Percentiles rank a stretch among this genome's conserved stretches.
These are phyloP conservation scores for Choristoneura fumiferana DNA, from an alignment of 1,140 invertebrate species.

Conservation along the genomic window DNA sequence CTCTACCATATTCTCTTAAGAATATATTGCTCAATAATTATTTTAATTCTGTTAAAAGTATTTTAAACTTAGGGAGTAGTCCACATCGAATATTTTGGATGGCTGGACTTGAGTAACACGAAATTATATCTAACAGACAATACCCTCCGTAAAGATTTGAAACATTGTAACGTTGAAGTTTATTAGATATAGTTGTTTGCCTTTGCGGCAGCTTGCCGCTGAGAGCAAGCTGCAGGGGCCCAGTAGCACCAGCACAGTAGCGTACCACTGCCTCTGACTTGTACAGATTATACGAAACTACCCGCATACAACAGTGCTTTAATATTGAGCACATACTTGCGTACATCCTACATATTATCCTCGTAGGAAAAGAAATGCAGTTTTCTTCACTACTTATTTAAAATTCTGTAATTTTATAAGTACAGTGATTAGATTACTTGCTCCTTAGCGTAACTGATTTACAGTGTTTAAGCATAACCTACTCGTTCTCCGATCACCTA, in stretches of 20 bases:
- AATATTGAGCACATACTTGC: too few relatives aligned
- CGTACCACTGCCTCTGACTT: slow-evolving; percentile 38
- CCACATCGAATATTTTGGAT: slow-evolving; percentile 57
- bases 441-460: too few relatives aligned
- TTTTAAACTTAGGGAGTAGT: slow-evolving; percentile 68
- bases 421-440: too few relatives aligned
- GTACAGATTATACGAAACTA: background rate
- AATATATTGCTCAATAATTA: slow-evolving; percentile 76
- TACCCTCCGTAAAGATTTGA: slow-evolving; percentile 74
- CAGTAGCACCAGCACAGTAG: slow-evolving; percentile 49
- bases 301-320: background rate
- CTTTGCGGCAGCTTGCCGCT: slow-evolving; percentile 59
- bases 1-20: slow-evolving; percentile 75
- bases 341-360: too few relatives aligned
- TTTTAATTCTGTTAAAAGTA: slow-evolving; percentile 72
- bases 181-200: slow-evolving; percentile 74
- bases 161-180: slow-evolving; percentile 69
- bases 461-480: background rate
- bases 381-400: too few relatives aligned
- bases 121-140: slow-evolving; percentile 75
- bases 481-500: background rate
- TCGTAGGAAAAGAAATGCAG: too few relatives aligned
- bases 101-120: slow-evolving; percentile 56
- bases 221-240: slow-evolving; percentile 53
- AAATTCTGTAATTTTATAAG: too few relatives aligned